Base-by-base conservation (phyloP, 92 coral and sea anemone genomes). In the Parazoanthus darwini region DNA sequence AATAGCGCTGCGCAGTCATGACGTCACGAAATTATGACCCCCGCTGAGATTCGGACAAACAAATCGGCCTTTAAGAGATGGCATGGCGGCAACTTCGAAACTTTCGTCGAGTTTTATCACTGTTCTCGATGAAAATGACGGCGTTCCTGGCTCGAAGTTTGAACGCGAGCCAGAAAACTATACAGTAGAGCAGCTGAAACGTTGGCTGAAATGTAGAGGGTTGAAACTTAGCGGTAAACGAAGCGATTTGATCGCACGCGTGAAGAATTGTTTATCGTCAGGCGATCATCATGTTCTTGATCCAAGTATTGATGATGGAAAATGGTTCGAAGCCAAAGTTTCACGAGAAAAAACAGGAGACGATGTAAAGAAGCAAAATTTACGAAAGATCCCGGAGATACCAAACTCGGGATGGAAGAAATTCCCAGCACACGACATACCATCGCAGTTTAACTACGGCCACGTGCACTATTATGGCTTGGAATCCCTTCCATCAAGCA, bases 361-460 rank as follows among this genome's bases (percentile, higher is more conserved):
- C 13, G 6, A 6, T 16, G 73, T 22, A 67, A 67, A 26, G 7
- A 26, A 4, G 73, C 6, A 67, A 67, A 26, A 67, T 67, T 5
- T 5, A 26, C 56, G 48, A 44, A 44, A 44, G 48, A 44, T 44
- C 56, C 11, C 14, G 25, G 73, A 67, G 13, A 67, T 50, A 7
- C 56, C 56, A 50, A 67, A 26, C 72, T 50, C 90, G 50, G 92
- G 92, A 43, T 92, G 94, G 91, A 81, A 42, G 38, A 38, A 37
- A 4, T 89, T 89, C 35, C 92, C 94, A 1, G 80, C 92, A 3
- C 81, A 81, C 14, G 85, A 87, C 86, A 81, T 91, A 5, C 93
- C 90, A 29, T 10, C 46, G 46, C 82, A 54, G 22, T 92, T 92
- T 22, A 92, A 92, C 85, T 92, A 87, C 59, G 91, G 92, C 20